These are phyloP conservation scores for Eupithecia exiguata DNA, from an alignment of 2,888 invertebrate species.

Conservation along the genomic window DNA sequence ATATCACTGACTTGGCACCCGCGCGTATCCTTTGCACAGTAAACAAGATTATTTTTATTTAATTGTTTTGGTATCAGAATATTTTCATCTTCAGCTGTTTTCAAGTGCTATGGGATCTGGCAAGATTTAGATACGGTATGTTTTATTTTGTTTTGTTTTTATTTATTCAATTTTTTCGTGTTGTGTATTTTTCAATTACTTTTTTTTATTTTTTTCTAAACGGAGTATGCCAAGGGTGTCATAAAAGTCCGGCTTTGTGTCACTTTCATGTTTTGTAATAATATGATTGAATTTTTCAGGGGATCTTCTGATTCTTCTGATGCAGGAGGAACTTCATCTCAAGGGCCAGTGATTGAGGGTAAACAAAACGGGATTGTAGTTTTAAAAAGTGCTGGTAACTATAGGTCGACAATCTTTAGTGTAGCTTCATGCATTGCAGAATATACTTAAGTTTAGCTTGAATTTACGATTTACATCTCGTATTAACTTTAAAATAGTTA, in stretches of 20 bases:
- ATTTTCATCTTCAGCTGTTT: slow-evolving; percentile 33
- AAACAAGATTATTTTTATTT: slow-evolving; percentile 61
- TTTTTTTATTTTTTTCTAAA: not conserved
- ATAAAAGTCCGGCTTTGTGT: not conserved
- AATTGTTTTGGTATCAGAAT: slow-evolving; percentile 41
- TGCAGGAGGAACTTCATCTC: not conserved
- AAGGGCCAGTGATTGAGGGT: slow-evolving; percentile 14
- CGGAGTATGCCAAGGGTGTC: not conserved
- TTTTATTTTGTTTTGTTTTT: slow-evolving; percentile 34
- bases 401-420: slow-evolving; percentile 19
- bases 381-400: slow-evolving; percentile 35
- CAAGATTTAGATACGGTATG: slow-evolving; percentile 38
- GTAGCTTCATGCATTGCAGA: slow-evolving; percentile 1
- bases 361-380: slow-evolving; percentile 27
- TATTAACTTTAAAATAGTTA: not conserved
- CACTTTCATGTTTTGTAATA: not conserved
- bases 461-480: not conserved
- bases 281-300: slow-evolving; percentile 12
- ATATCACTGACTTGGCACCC: slow-evolving; percentile 62
- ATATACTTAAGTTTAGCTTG: not conserved
- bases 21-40: slow-evolving; percentile 47
- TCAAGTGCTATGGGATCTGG: slow-evolving; percentile 25
- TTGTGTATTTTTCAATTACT: not conserved
- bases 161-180: not conserved
- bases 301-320: slow-evolving; percentile 7